These are phyloP conservation scores for Anastatus disparis DNA, from an alignment of 1,140 invertebrate genomes.

Conservation along the genomic window DNA sequence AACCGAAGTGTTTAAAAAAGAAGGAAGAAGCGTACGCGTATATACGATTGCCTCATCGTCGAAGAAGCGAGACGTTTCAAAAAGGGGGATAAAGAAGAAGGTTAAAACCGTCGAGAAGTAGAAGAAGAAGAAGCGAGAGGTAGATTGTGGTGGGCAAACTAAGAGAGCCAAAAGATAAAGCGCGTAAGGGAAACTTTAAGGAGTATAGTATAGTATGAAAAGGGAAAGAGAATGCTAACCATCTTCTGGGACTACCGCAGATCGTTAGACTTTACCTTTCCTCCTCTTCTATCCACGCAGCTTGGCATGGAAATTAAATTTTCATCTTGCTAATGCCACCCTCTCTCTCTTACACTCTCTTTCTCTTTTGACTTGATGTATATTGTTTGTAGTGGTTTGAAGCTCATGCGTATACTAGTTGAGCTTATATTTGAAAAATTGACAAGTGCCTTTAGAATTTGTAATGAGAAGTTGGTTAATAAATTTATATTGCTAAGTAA, in stretches of 20 bases:
- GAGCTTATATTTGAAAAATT: slow-evolving; percentile 16
- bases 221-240: background rate
- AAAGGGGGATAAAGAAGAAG: background rate
- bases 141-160: background rate
- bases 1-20: background rate
- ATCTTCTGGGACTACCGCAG: slow-evolving; percentile 26
- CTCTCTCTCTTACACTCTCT: background rate
- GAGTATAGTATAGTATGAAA: background rate
- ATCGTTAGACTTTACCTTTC: slow-evolving; percentile 27
- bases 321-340: slow-evolving; percentile 37
- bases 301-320: slow-evolving; percentile 40
- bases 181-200: slow-evolving; percentile 15
- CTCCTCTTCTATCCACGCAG: background rate
- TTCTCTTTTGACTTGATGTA: background rate
- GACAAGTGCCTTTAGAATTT: background rate
- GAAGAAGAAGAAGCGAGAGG: too few relatives aligned
- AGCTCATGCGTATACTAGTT: background rate
- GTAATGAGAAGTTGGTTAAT: too few relatives aligned
- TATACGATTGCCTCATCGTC: background rate
- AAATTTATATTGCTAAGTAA: too few relatives aligned
- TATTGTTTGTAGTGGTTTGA: background rate
- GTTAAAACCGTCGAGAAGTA: too few relatives aligned
- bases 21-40: background rate
- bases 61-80: too few relatives aligned
- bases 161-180: slow-evolving; percentile 26